Evolutionary conservation across 2,113 vertebrate species (phyloP).

Genomic region (Syngnathus floridae): DNA sequence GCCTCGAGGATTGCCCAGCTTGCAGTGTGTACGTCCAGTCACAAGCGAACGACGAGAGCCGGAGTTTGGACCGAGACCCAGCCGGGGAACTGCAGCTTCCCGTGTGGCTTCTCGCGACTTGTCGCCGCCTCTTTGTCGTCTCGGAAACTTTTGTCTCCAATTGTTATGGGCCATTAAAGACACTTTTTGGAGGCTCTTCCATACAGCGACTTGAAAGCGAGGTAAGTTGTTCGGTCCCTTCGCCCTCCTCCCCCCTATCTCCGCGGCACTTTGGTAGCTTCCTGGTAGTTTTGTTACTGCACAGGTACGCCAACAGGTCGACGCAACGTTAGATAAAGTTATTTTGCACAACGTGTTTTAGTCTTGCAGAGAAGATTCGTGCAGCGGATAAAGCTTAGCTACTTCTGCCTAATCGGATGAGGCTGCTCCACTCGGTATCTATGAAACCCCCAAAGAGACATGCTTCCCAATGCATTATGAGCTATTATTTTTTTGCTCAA

Average conservation of each 20-base stretch:
- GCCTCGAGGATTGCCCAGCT: conserved; percentile 9
- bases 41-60: conserved; percentile 14
- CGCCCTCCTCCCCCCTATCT: neutral
- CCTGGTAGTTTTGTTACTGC: conserved; percentile 31
- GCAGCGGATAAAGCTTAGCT: conserved; percentile 35
- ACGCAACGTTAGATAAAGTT: neutral
- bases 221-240: conserved; percentile 51
- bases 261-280: conserved; percentile 22
- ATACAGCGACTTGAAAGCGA: conserved; percentile 38
- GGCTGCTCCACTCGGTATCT: conserved; percentile 10
- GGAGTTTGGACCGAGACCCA: conserved; percentile 54
- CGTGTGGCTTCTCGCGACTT: conserved; percentile 22
- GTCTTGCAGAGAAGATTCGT: conserved; percentile 3
- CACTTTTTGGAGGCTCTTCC: conserved; percentile 12
- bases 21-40: neutral
- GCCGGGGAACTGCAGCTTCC: conserved; percentile 17
- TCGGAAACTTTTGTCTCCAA: conserved; percentile 12
- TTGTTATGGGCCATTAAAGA: conserved; percentile 63
- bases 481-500: neutral
- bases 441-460: neutral
- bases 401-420: conserved; percentile 46
- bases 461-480: neutral
- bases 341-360: neutral
- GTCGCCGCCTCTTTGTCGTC: conserved; percentile 4
- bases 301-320: conserved; percentile 32